Evolutionary conservation across 2,113 vertebrate genomes (phyloP).

Genomic region (Neoarius graeffei): DNA sequence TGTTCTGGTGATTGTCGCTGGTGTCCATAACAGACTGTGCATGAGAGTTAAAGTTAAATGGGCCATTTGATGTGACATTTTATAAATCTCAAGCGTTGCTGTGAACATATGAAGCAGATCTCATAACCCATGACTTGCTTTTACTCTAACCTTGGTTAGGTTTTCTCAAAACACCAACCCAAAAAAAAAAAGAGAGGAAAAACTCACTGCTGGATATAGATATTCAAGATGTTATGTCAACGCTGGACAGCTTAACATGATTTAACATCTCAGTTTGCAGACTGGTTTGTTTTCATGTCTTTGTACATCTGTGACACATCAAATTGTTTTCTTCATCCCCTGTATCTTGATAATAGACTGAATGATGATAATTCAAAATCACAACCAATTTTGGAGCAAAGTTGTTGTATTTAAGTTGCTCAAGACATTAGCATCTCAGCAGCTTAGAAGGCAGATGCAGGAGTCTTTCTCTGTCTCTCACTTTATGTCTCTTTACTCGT

Average conservation of each 20-base stretch:
- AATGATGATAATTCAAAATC: neutral
- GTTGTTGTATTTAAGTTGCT: neutral
- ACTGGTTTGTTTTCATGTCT: conserved; percentile 70
- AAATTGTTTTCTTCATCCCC: conserved; percentile 71
- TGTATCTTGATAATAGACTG: conserved; percentile 58
- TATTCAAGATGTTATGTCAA: neutral
- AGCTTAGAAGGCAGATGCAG: neutral
- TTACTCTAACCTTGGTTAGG: neutral
- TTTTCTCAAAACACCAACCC: conserved; percentile 1
- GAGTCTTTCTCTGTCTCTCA: conserved; percentile 5
- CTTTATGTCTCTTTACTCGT: conserved; percentile 25
- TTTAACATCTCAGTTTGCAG: conserved; percentile 70
- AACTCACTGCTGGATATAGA: neutral
- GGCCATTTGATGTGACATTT: conserved; percentile 70
- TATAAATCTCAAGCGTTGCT: conserved; percentile 57
- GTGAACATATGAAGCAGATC: conserved; percentile 12
- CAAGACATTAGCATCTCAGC: neutral
- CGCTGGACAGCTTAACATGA: neutral
- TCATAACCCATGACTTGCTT: neutral
- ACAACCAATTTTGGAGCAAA: neutral
- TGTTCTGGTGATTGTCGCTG: conserved; percentile 54
- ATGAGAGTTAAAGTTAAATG: conserved; percentile 79
- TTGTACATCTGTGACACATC: conserved; percentile 70
- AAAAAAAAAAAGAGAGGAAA: too few relatives aligned
- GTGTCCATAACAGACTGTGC: conserved; percentile 52